Evolutionary conservation across 2,797 vertebrate genomes (phyloP).

Genomic region (Sebastes hopkinsi): DNA sequence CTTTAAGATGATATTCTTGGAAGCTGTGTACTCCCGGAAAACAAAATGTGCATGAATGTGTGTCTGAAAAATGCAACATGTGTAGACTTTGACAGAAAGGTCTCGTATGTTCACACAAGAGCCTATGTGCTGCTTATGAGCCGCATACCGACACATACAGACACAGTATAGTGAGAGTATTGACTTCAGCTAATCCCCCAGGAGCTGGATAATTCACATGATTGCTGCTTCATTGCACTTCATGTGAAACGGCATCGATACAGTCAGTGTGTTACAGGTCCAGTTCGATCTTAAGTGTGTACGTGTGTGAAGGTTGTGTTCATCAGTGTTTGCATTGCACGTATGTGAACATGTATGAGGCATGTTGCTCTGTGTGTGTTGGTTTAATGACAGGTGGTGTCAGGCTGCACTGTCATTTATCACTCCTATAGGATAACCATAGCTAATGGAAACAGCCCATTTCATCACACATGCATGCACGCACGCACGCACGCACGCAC

Average conservation of each 20-base stretch:
- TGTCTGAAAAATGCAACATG: too few relatives aligned
- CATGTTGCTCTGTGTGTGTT: background rate
- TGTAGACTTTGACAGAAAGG: too few relatives aligned
- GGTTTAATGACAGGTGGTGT: background rate
- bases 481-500: too few relatives aligned
- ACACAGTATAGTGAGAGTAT: background rate
- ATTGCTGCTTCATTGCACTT: background rate
- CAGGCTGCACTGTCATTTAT: slow-evolving; percentile 13
- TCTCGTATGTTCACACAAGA: background rate
- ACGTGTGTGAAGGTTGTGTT: background rate
- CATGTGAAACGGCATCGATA: background rate
- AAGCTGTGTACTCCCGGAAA: too few relatives aligned
- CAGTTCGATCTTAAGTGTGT: background rate
- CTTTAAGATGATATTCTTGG: too few relatives aligned
- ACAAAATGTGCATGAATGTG: too few relatives aligned
- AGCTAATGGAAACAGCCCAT: slow-evolving; percentile 22
- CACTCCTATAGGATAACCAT: background rate
- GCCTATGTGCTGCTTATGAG: background rate
- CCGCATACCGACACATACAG: background rate
- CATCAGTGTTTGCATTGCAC: background rate
- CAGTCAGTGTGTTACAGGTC: too few relatives aligned
- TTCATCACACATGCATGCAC: background rate
- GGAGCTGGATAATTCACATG: background rate
- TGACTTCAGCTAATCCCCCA: background rate
- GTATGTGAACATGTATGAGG: background rate